Evolutionary conservation across 37 sponge, comb jelly and placozoan species (phyloP).

Genomic region (Hexactinellida sp.): DNA sequence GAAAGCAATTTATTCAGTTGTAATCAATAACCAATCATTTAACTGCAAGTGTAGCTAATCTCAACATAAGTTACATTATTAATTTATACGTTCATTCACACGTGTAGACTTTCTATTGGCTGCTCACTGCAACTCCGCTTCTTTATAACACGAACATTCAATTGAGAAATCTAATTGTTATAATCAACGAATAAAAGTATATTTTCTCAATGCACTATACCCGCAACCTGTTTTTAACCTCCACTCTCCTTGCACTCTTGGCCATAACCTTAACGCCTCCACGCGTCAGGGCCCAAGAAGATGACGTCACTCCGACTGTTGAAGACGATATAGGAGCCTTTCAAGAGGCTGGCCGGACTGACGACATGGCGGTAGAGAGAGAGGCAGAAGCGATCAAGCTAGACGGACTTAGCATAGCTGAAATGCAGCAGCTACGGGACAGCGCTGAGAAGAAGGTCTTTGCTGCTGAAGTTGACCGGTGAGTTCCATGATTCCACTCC

Average conservation of each 20-base stretch:
- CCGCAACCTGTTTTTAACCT: neutral
- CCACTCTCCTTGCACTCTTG: neutral
- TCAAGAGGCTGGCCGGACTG: constrained; percentile 75
- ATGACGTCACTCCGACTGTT: constrained; percentile 36
- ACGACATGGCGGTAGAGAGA: constrained; percentile 83
- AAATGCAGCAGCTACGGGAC: constrained; percentile 88
- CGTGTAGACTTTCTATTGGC: neutral
- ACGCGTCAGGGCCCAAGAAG: constrained; percentile 36
- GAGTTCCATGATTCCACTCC: too few relatives aligned
- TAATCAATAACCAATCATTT: too few relatives aligned
- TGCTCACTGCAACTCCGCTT: neutral
- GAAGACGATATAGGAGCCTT: constrained; percentile 84
- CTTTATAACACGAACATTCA: neutral
- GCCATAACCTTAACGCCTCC: neutral
- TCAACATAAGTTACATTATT: too few relatives aligned
- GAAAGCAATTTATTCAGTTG: too few relatives aligned
- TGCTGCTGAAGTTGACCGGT: constrained; percentile 89
- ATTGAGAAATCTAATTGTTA: neutral
- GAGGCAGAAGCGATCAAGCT: constrained; percentile 96
- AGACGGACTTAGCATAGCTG: constrained; percentile 90
- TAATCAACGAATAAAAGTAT: neutral
- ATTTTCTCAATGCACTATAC: neutral
- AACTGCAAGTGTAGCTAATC: too few relatives aligned
- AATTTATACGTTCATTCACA: too few relatives aligned
- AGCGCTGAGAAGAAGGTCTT: constrained; percentile 79